Percentiles rank a stretch among this genome's conserved stretches.
These are phyloP conservation scores for Apus apus DNA, from an alignment of 2,113 vertebrate species.

Conservation along the genomic window DNA sequence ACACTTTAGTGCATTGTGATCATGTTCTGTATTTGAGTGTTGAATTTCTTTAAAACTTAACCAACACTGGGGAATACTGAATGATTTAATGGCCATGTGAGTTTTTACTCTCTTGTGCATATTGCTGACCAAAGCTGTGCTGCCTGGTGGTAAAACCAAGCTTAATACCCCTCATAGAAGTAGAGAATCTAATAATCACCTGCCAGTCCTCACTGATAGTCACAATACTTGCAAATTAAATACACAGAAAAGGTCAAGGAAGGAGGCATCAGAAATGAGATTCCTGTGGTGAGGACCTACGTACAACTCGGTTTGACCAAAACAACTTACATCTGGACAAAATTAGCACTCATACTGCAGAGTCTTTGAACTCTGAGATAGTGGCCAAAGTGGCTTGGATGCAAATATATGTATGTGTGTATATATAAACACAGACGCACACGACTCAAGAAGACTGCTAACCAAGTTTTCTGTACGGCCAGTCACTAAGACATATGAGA, in stretches of 20 bases:
- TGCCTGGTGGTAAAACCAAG: neutral
- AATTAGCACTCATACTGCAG: conserved; percentile 37
- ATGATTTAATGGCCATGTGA: neutral
- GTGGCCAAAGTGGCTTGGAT: conserved; percentile 42
- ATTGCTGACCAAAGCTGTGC: neutral
- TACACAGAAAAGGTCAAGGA: conserved; percentile 36
- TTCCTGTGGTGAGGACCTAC: conserved; percentile 37
- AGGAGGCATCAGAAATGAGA: conserved; percentile 34
- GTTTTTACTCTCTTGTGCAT: neutral
- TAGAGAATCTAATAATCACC: neutral
- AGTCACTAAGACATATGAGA: neutral
- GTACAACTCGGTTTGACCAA: conserved; percentile 4
- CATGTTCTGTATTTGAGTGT: neutral
- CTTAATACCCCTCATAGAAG: neutral
- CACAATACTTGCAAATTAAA: conserved; percentile 36
- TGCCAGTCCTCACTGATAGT: neutral
- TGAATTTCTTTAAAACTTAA: neutral
- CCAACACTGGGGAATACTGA: neutral
- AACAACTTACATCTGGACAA: conserved; percentile 54
- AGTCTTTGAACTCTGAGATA: conserved; percentile 36
- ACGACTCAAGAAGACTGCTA: neutral
- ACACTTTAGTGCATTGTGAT: neutral
- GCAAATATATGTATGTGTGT: neutral
- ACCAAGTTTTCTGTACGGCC: neutral
- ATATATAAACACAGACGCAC: neutral